A percentile compares a stretch with the other conserved stretches of the same genome.
phyloP scores from a whole-genome alignment of 2,113 vertebrate species.

The Microcebus tavaratra region DNA sequence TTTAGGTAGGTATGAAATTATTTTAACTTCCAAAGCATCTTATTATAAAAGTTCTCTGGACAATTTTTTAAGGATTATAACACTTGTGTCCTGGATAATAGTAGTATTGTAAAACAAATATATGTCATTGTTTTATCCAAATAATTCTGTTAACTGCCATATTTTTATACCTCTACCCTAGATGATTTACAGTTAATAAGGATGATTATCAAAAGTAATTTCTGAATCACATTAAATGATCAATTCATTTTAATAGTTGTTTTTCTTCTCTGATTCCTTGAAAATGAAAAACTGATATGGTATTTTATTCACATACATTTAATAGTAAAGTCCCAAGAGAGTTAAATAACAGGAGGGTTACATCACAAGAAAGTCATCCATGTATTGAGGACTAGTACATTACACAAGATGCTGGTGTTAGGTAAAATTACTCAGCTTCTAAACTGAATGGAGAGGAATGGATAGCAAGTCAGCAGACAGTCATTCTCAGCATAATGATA shows the following conservation, averaged over 20 bases:
- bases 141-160: not conserved
- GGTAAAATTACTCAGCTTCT: not conserved
- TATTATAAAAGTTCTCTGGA: not conserved
- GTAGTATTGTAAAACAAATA: not conserved
- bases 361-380: not conserved
- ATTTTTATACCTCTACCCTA: not conserved
- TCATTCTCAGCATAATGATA: not conserved
- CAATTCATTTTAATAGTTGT: not conserved
- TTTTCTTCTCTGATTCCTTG: constrained; percentile 50
- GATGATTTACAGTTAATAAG: not conserved
- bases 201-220: not conserved
- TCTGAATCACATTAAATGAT: constrained; percentile 23
- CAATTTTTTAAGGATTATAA: not conserved
- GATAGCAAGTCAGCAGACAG: not conserved
- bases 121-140: not conserved
- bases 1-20: constrained; percentile 34
- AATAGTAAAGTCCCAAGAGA: not conserved
- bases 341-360: not conserved
- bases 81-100: not conserved
- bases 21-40: not conserved
- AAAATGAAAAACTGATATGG: not conserved
- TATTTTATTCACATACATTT: not conserved
- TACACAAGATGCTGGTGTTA: not conserved
- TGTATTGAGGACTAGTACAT: not conserved
- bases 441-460: not conserved